Conservation (phyloP, 1,140 invertebrate genomes). For the Neotoxoptera formosana region DNA sequence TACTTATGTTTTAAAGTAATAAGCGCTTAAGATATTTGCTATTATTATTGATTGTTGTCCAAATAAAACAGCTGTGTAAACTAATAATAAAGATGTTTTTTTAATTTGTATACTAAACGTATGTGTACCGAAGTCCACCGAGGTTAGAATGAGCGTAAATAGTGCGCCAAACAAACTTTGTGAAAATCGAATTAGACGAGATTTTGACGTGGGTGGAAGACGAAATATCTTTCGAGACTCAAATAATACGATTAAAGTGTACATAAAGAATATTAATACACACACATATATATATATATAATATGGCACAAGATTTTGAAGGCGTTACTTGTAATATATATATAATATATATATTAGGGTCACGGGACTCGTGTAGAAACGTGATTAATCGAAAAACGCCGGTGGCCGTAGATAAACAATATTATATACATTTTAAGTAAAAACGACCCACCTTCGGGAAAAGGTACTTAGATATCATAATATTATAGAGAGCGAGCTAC, state of each 20-base stretch:
- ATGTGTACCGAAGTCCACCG: neutral
- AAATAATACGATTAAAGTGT: neutral
- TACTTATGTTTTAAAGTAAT: neutral
- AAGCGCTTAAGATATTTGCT: neutral
- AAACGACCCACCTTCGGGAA: neutral
- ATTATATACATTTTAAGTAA: neutral
- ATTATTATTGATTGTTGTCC: too few relatives aligned
- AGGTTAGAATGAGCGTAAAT: neutral
- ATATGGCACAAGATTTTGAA: neutral
- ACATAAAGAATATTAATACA: neutral
- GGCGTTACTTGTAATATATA: neutral
- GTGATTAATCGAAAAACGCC: neutral
- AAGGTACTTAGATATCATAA: neutral
- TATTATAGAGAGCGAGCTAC: neutral
- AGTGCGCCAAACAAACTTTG: neutral
- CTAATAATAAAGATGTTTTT: neutral
- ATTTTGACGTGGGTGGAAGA: neutral
- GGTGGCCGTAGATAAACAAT: neutral
- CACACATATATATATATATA: too few relatives aligned
- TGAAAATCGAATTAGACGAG: neutral
- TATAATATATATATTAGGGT: neutral
- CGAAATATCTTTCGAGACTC: neutral
- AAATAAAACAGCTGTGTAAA: neutral
- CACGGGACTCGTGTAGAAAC: neutral
- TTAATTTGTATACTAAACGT: neutral